A percentile compares a stretch with the other conserved stretches of the same genome.
These are phyloP conservation scores for Linepithema humile DNA, from an alignment of 1,140 invertebrate species.

Conservation along the genomic window DNA sequence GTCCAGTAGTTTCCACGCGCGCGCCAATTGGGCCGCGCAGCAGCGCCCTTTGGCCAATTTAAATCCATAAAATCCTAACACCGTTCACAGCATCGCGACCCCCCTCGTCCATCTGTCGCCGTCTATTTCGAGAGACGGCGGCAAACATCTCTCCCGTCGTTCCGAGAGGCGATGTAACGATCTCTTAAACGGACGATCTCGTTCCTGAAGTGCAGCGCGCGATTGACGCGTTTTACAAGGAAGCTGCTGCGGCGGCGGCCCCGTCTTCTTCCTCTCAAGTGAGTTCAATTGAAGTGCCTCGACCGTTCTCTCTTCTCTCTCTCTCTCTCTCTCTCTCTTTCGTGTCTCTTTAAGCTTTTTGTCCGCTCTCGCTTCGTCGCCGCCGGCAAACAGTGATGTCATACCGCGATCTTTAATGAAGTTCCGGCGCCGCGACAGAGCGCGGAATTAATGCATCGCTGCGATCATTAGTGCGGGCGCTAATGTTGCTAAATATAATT, in stretches of 20 bases:
- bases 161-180: conserved; percentile 39
- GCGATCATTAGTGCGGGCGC: conserved; percentile 4
- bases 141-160: conserved; percentile 6
- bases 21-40: conserved; percentile 52
- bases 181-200: conserved; percentile 48
- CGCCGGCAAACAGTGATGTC: conserved; percentile 63
- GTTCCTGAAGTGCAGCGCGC: conserved; percentile 19
- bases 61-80: conserved; percentile 63
- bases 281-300: conserved; percentile 75
- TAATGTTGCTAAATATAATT: conserved; percentile 28
- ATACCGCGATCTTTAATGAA: conserved; percentile 48
- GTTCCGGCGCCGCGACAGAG: conserved; percentile 1
- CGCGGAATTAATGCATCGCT: conserved; percentile 46
- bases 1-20: conserved; percentile 16
- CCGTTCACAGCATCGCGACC: neutral
- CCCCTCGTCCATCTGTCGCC: neutral
- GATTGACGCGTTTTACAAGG: conserved; percentile 52
- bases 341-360: neutral
- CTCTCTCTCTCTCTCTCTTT: neutral
- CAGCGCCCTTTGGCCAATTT: conserved; percentile 58
- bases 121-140: conserved; percentile 61
- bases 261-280: conserved; percentile 59
- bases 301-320: conserved; percentile 1
- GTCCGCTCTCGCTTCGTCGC: neutral
- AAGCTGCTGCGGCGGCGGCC: conserved; percentile 38